These are phyloP conservation scores for Mesocricetus auratus DNA, from an alignment of 2,113 vertebrate genomes.

Conservation along the genomic window DNA sequence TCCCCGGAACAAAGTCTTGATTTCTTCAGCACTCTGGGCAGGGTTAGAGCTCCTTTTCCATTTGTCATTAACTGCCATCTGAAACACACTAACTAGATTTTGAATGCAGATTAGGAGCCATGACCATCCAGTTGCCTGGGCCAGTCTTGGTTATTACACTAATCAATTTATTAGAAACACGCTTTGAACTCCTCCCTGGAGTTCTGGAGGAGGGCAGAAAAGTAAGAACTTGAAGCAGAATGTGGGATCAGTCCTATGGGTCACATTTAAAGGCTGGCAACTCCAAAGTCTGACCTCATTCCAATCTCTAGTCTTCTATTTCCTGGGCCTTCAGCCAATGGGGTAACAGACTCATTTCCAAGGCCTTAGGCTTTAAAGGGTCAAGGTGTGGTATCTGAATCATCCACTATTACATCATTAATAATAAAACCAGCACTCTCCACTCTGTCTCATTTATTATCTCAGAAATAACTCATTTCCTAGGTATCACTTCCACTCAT, in stretches of 20 bases:
- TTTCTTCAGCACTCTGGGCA: slow-evolving; percentile 56
- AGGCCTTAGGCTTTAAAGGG: slow-evolving; percentile 65
- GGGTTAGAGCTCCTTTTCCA: slow-evolving; percentile 55
- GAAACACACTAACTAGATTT: slow-evolving; percentile 48
- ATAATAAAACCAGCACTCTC: slow-evolving; percentile 43
- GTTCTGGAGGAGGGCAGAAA: slow-evolving; percentile 47
- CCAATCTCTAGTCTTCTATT: slow-evolving; percentile 54
- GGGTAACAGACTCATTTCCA: slow-evolving; percentile 47
- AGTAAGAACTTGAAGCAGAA: slow-evolving; percentile 53
- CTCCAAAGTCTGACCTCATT: slow-evolving; percentile 48
- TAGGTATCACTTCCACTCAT: background rate
- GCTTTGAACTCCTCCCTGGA: background rate
- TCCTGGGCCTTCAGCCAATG: slow-evolving; percentile 45
- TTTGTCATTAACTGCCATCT: slow-evolving; percentile 64
- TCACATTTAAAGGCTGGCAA: slow-evolving; percentile 64
- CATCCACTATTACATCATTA: slow-evolving; percentile 63
- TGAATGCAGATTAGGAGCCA: slow-evolving; percentile 54
- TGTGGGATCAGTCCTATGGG: slow-evolving; percentile 2
- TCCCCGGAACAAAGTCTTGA: slow-evolving; percentile 40
- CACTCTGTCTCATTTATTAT: background rate
- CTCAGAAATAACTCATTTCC: slow-evolving; percentile 53
- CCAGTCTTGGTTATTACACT: slow-evolving; percentile 40
- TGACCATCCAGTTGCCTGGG: background rate
- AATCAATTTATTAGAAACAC: slow-evolving; percentile 63
- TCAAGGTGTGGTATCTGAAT: slow-evolving; percentile 60